A percentile compares a stretch with the other conserved stretches of the same genome.
These are phyloP conservation scores for Hemiscyllium ocellatum DNA, from an alignment of 2,113 vertebrate species.

Conservation along the genomic window DNA sequence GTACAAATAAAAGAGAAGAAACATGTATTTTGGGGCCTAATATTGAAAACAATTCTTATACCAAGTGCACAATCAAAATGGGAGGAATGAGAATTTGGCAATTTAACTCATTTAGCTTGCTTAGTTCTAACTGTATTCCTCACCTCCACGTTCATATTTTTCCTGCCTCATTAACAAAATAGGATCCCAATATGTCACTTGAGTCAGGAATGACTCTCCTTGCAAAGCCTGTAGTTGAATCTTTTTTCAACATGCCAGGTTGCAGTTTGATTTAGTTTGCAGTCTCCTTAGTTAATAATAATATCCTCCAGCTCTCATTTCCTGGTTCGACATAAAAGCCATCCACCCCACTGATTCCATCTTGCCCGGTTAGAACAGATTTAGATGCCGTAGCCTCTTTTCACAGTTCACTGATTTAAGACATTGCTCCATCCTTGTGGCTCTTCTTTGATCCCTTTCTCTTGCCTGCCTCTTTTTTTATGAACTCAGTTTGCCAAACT, in stretches of 20 bases:
- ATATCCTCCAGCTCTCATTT: conserved; percentile 26
- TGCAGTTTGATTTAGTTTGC: conserved; percentile 6
- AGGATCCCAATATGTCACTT: neutral
- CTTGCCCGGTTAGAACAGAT: conserved; percentile 7
- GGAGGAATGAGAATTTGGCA: neutral
- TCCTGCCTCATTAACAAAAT: neutral
- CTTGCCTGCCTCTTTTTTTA: neutral
- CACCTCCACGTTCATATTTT: neutral
- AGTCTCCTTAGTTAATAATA: conserved; percentile 21
- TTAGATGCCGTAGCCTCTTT: conserved; percentile 1
- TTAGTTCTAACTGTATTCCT: neutral
- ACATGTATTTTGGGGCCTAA: neutral
- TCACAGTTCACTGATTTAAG: conserved; percentile 19
- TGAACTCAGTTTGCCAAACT: neutral
- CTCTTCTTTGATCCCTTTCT: conserved; percentile 12
- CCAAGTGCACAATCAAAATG: neutral
- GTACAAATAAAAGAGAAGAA: neutral
- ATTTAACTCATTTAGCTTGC: neutral
- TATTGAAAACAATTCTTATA: neutral
- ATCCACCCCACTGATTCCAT: conserved; percentile 33
- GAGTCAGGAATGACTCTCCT: neutral
- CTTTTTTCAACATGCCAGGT: conserved; percentile 13
- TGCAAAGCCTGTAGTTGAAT: conserved; percentile 3
- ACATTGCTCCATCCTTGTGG: neutral
- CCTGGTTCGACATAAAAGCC: conserved; percentile 23